Evolutionary conservation across 2,888 invertebrate species (phyloP).

Genomic region (Acrobasis consociella): DNA sequence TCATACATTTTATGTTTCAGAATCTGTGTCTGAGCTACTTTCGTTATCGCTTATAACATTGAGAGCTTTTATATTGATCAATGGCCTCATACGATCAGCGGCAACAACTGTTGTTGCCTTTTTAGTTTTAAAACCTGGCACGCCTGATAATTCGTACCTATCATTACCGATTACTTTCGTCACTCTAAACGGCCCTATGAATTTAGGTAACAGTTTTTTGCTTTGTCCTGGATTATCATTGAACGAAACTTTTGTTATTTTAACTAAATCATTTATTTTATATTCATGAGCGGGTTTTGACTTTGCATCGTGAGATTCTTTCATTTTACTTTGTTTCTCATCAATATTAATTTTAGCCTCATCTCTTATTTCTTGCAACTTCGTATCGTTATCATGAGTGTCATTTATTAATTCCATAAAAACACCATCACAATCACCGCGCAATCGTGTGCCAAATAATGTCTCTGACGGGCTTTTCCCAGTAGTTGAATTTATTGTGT

Average conservation of each 20-base stretch:
- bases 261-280: slow-evolving; percentile 6
- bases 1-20: neutral
- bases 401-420: neutral
- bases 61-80: neutral
- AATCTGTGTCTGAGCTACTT: neutral
- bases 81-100: neutral
- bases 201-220: slow-evolving; percentile 9
- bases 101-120: neutral
- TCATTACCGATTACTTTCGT: slow-evolving; percentile 8
- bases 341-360: slow-evolving; percentile 12
- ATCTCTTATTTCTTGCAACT: neutral
- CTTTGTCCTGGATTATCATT: slow-evolving; percentile 8
- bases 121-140: slow-evolving; percentile 1
- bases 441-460: neutral
- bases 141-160: slow-evolving; percentile 4
- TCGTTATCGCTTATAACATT: neutral
- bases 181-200: slow-evolving; percentile 6
- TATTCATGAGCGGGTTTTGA: neutral
- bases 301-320: neutral
- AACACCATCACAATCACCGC: neutral
- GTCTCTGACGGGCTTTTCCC: slow-evolving; percentile 14
- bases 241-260: neutral
- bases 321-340: neutral
- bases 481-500: slow-evolving; percentile 21
- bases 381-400: neutral